Evolutionary conservation across 1,140 invertebrate species (phyloP), one percentile per base, ranked within the genome.

Genomic region (Carcinoscorpius rotundicauda): DNA sequence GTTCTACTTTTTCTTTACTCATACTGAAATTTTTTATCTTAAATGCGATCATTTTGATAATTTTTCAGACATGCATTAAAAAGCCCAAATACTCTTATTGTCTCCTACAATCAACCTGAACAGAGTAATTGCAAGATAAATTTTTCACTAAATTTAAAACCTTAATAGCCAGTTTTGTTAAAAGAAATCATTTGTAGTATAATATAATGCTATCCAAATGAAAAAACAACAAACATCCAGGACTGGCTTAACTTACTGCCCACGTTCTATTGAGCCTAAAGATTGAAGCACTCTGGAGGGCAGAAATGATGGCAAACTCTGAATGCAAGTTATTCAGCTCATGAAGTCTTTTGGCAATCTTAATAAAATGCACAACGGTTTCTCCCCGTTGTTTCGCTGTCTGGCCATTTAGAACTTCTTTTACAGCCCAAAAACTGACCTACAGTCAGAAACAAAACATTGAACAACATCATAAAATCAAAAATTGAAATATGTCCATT

Each of bases 261-360:
- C 79, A 81, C 6, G 79, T 81, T 67, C 79, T 78, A 5, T 76
- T 74, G 3, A 81, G 69, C 82, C 89, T 85, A 77, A 91, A 94
- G 74, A 96, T 87, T 71, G 92, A 88, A 66, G 90, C 91, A 80
- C 88, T 92, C 76, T 91, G 87, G 69, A 97, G 81, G 59, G 90
- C 92, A 65, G 90, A 93, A 67, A 95, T 85, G 68, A 97, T 86
- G 65, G 93, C 93, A 79, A 95, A 95, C 52, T 93, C 81, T 58
- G 91, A 91, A 77, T 96, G 91, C 53, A 96, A 80, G 81, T 95
- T 96, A 76, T 94, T 95, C 1, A 95, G 79, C 72, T 96, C 91
- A 72, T 91, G 85, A 49, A 96, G 78, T 76, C 90, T 90, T 77
- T 93, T 94, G 11, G 87, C 88, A 68, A 95, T 87, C 76, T 88